Evolutionary conservation across 1,140 invertebrate genomes (phyloP).

Genomic region (Drosophila pallidifrons): DNA sequence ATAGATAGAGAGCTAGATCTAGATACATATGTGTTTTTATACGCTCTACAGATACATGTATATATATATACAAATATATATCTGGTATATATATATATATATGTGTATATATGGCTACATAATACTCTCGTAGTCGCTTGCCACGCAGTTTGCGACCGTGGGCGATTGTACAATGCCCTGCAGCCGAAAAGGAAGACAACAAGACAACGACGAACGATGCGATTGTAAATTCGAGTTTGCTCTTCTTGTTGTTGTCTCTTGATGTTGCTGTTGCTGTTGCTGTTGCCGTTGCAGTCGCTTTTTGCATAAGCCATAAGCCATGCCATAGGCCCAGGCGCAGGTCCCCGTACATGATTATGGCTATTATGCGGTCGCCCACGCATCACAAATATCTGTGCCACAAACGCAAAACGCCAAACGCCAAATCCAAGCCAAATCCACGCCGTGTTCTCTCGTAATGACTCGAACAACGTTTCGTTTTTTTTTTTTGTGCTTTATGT

Average conservation of each 20-base stretch:
- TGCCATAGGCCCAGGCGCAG: constrained; percentile 21
- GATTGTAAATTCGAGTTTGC: background rate
- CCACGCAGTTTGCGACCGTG: constrained; percentile 33
- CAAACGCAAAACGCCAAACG: constrained; percentile 7
- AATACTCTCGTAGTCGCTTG: constrained; percentile 1
- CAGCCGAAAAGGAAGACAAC: constrained; percentile 19
- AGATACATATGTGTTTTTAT: constrained; percentile 20
- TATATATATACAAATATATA: constrained; percentile 12
- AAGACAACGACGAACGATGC: constrained; percentile 13
- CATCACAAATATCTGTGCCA: constrained; percentile 42
- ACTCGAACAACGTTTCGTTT: background rate
- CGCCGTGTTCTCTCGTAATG: no score
- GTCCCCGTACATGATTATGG: constrained; percentile 45
- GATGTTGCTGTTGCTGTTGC: background rate
- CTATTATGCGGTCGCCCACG: constrained; percentile 50
- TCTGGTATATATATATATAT: background rate
- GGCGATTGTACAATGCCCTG: constrained; percentile 57
- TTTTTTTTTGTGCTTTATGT: background rate
- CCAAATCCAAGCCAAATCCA: background rate
- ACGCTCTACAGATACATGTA: constrained; percentile 13
- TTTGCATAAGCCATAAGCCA: constrained; percentile 5
- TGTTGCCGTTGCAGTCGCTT: background rate
- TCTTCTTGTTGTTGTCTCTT: background rate
- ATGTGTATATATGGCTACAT: background rate
- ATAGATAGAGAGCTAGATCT: constrained; percentile 49